These are phyloP conservation scores for Oreocharis arfaki DNA, from an alignment of 2,113 vertebrate genomes.

Conservation along the genomic window DNA sequence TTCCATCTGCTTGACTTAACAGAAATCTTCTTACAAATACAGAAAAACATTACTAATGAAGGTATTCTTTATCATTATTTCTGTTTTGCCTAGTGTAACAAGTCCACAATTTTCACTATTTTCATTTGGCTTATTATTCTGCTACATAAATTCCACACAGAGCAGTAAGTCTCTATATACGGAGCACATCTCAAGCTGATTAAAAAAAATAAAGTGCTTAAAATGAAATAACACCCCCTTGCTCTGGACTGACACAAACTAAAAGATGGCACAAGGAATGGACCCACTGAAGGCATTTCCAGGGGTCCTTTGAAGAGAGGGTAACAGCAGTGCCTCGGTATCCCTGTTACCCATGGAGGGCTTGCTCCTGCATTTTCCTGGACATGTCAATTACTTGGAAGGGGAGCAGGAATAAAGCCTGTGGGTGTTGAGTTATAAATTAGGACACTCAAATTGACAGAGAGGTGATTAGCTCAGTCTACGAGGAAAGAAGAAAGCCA, in stretches of 20 bases:
- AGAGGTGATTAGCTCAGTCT: constrained; percentile 34
- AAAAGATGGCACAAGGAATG: background rate
- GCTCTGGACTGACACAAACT: background rate
- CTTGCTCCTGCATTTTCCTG: background rate
- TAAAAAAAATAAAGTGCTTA: background rate
- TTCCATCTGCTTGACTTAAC: background rate
- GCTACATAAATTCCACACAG: background rate
- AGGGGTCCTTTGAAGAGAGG: background rate
- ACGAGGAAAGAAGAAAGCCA: constrained; percentile 18
- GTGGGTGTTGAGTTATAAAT: constrained; percentile 40
- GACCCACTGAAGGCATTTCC: background rate
- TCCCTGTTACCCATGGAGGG: background rate
- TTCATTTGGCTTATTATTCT: background rate
- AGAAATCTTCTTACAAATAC: background rate
- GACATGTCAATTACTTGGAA: constrained; percentile 10
- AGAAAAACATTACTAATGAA: background rate
- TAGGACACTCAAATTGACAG: constrained; percentile 21
- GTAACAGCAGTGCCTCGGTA: background rate
- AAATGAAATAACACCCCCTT: background rate
- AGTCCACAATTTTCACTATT: background rate
- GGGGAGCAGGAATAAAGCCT: constrained; percentile 30
- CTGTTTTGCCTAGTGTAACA: background rate
- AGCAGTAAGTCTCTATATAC: background rate
- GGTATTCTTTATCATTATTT: background rate
- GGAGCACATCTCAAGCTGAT: background rate